Evolutionary conservation across 2,113 vertebrate genomes (phyloP).

Genomic region (Hippopotamus amphibius): DNA sequence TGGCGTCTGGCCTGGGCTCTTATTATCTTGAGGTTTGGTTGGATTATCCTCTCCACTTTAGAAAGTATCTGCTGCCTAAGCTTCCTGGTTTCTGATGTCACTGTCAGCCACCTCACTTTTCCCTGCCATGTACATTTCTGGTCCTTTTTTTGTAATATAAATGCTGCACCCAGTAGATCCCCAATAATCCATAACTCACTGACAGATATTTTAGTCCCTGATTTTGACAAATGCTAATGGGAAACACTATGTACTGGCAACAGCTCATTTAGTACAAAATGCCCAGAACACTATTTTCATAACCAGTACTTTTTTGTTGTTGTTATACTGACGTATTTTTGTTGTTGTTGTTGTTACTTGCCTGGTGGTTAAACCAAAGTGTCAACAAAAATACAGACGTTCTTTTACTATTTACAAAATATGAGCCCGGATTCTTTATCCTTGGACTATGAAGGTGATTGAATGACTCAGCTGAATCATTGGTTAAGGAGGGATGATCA

Average conservation of each 20-base stretch:
- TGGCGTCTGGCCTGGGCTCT: neutral
- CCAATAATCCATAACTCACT: neutral
- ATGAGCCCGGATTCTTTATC: neutral
- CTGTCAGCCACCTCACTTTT: neutral
- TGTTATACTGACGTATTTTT: neutral
- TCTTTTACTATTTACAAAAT: constrained; percentile 20
- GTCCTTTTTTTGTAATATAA: neutral
- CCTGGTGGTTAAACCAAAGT: neutral
- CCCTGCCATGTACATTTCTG: neutral
- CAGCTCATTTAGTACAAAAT: neutral
- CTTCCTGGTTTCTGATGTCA: neutral
- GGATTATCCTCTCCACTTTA: neutral
- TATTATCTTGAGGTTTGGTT: neutral
- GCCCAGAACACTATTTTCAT: neutral
- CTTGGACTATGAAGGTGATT: neutral
- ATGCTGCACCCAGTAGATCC: neutral
- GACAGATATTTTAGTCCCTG: neutral
- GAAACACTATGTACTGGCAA: neutral
- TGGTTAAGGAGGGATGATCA: neutral
- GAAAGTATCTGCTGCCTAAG: neutral
- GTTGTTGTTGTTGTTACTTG: neutral
- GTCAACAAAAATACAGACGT: neutral
- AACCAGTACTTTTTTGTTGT: neutral
- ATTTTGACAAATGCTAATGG: neutral
- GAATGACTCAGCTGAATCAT: neutral